Conservation (phyloP, 2,113 vertebrate genomes). For the Nicator chloris region DNA sequence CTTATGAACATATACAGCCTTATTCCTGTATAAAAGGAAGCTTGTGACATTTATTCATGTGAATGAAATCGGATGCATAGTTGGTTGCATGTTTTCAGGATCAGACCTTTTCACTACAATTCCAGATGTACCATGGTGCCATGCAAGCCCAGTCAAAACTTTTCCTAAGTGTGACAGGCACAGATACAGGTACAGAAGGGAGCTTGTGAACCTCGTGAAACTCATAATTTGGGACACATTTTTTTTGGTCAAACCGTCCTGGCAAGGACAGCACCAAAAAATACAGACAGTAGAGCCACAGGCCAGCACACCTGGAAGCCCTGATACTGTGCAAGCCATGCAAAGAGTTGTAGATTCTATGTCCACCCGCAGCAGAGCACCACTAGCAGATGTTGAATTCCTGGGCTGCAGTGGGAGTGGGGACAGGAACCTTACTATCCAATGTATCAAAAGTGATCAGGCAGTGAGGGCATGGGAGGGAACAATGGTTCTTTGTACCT, state of each 20-base stretch:
- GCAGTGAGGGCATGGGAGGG: not conserved
- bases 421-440: not conserved
- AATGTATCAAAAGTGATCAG: not conserved
- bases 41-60: not conserved
- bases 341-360: not conserved
- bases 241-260: not conserved
- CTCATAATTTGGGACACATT: not conserved
- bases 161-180: not conserved
- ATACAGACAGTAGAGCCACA: accelerated
- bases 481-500: not conserved
- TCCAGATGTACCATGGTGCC: not conserved
- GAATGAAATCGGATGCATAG: not conserved
- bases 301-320: not conserved
- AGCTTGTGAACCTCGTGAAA: not conserved
- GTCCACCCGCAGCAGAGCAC: not conserved
- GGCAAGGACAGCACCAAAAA: not conserved
- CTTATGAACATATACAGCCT: not conserved
- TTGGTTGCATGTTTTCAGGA: not conserved
- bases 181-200: not conserved
- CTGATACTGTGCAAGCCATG: not conserved
- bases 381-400: not conserved
- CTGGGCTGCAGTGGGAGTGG: not conserved
- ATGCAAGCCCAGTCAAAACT: not conserved
- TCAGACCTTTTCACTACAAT: not conserved
- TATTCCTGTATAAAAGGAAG: not conserved